Percentiles rank a stretch among this genome's conserved stretches.
Conservation (phyloP, 1,140 invertebrate genomes). For the Brachionus manjavacas region DNA sequence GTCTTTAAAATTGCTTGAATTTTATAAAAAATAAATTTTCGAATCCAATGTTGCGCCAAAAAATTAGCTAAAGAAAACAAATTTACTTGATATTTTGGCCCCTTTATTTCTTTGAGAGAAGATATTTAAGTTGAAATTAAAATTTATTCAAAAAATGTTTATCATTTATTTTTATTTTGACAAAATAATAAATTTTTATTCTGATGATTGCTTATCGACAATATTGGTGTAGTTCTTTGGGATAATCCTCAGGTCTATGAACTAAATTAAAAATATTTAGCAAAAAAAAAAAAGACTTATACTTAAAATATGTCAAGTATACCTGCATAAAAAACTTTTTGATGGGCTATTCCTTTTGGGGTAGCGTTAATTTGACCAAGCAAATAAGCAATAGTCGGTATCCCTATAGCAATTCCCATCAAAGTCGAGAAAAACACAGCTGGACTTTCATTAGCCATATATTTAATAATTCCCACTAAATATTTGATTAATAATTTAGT, state of each 20-base stretch:
- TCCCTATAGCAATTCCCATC: neutral
- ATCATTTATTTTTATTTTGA: neutral
- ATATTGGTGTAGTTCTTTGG: conserved; percentile 40
- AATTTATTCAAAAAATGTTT: neutral
- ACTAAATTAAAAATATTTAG: neutral
- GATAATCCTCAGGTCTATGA: conserved; percentile 36
- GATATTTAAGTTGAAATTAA: neutral
- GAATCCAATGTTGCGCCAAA: too few species aligned
- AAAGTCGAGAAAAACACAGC: conserved; percentile 22
- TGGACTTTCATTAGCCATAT: conserved; percentile 30
- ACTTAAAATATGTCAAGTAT: neutral
- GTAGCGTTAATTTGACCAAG: neutral
- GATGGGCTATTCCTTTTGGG: conserved; percentile 26
- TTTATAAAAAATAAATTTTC: too few species aligned
- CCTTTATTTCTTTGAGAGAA: neutral
- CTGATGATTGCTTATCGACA: neutral
- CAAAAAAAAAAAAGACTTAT: neutral
- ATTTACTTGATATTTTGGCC: neutral
- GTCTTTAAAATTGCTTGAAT: too few species aligned
- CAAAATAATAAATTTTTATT: too few species aligned
- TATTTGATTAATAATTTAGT: neutral
- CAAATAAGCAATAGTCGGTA: neutral
- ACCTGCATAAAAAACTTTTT: conserved; percentile 30
- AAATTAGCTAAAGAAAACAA: too few species aligned
- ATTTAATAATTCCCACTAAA: neutral